Base-by-base conservation (phyloP, 2,888 invertebrate genomes). In the Drosophila trichaetosa region DNA sequence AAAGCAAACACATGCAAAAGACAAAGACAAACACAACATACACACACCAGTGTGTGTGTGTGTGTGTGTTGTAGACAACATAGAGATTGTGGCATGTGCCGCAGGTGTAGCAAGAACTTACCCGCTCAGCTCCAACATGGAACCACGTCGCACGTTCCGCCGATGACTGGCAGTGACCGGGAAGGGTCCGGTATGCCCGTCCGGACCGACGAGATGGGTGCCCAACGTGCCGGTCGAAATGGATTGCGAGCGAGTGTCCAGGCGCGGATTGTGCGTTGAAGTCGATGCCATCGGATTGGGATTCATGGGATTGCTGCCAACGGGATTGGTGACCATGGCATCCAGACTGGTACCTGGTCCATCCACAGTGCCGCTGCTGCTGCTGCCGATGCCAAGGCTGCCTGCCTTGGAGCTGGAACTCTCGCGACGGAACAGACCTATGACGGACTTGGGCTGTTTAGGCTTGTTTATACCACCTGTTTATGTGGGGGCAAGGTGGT, bases 381-480 rank as follows among this genome's bases (percentile, higher is more conserved):
- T 82, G 60, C 90, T 92, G 31, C 94, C 94, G 8, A 87, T 73
- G 59, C 84, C 86, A 52, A 93, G 95, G 84, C 95, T 95, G 62
- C 95, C 95, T 61, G 86, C 90, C 74, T 89, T 90, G 0, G 97
- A 97, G 87, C 96, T 95, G 82, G 95, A 94, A 93, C 97, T 97
- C 92, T 97, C 97, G 91, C 97, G 95, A 91, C 97, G 95, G 94
- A 97, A 97, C 78, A 97, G 95, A 94, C 97, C 97, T 94, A 97
- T 97, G 93, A 97, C 97, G 93, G 97, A 97, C 94, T 96, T 96
- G 87, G 96, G 95, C 94, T 95, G 95, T 94, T 97, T 96, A 93
- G 97, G 96, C 94, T 97, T 96, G 94, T 97, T 97, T 93, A 97
- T 96, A 91, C 97, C 97, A 94, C 97, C 97, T 97, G 24, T 83